These are phyloP conservation scores for Euura lappo DNA, from an alignment of 1,140 invertebrate genomes.

Conservation along the genomic window DNA sequence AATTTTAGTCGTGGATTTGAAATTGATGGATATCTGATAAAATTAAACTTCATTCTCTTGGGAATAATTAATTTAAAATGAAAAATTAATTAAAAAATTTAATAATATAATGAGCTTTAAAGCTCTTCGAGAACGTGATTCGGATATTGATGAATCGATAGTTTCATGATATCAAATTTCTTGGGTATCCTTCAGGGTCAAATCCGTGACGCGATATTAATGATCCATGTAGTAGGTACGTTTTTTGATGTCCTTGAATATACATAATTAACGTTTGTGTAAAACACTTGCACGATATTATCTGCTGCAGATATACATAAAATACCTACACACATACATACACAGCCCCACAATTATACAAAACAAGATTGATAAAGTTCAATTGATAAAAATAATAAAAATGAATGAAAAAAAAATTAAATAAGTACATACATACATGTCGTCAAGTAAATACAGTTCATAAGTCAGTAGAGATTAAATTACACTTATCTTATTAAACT, in stretches of 20 bases:
- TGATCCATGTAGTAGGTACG: slow-evolving; percentile 55
- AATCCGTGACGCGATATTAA: slow-evolving; percentile 51
- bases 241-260: slow-evolving; percentile 60
- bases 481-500: slow-evolving; percentile 42
- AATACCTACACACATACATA: slow-evolving; percentile 55
- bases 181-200: slow-evolving; percentile 21
- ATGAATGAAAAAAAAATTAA: slow-evolving; percentile 17
- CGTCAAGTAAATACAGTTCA: slow-evolving; percentile 58
- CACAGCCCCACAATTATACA: slow-evolving; percentile 49
- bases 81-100: no score
- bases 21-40: background rate
- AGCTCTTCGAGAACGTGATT: no score
- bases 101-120: no score
- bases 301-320: background rate
- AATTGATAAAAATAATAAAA: slow-evolving; percentile 30
- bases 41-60: no score
- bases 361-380: slow-evolving; percentile 46
- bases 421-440: slow-evolving; percentile 41
- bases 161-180: no score
- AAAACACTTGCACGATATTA: slow-evolving; percentile 41
- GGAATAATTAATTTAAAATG: no score
- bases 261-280: slow-evolving; percentile 58
- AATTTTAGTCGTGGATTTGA: slow-evolving; percentile 51
- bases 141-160: no score
- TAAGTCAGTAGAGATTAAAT: slow-evolving; percentile 55